Evolutionary conservation across 2,797 vertebrate genomes (phyloP).

Genomic region (Emydoidea blandingii): DNA sequence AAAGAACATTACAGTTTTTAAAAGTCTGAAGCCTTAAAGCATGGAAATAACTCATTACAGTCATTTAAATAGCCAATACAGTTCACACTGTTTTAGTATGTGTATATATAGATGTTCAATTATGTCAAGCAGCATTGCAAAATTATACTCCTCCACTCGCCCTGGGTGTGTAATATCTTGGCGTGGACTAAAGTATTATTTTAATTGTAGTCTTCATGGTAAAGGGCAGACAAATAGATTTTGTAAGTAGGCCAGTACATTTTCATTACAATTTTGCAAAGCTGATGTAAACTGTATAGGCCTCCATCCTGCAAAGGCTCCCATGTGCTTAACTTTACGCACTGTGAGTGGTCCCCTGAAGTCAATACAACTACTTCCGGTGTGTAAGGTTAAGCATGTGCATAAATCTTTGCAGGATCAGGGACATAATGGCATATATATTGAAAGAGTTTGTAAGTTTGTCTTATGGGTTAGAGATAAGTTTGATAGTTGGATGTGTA

Average conservation of each 20-base stretch:
- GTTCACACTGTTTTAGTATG: neutral
- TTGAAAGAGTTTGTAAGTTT: neutral
- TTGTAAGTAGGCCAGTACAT: neutral
- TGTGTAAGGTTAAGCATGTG: neutral
- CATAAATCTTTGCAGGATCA: neutral
- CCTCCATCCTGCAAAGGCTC: neutral
- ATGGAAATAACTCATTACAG: constrained; percentile 53
- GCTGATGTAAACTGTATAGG: neutral
- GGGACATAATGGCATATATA: neutral
- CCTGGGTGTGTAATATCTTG: neutral
- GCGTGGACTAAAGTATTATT: neutral
- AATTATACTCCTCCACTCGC: constrained; percentile 22
- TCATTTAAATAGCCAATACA: constrained; percentile 50
- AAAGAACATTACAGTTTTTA: neutral
- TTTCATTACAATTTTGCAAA: neutral
- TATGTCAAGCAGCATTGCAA: constrained; percentile 14
- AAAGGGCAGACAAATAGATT: neutral
- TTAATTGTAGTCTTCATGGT: constrained; percentile 6
- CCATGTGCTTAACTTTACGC: neutral
- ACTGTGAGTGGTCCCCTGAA: neutral
- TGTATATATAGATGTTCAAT: neutral
- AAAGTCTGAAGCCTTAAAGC: constrained; percentile 32
- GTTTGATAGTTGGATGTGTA: neutral
- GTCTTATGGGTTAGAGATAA: neutral
- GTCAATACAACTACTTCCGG: neutral